Base-by-base conservation (phyloP, 1,140 invertebrate genomes). In the Piezodorus guildinii region DNA sequence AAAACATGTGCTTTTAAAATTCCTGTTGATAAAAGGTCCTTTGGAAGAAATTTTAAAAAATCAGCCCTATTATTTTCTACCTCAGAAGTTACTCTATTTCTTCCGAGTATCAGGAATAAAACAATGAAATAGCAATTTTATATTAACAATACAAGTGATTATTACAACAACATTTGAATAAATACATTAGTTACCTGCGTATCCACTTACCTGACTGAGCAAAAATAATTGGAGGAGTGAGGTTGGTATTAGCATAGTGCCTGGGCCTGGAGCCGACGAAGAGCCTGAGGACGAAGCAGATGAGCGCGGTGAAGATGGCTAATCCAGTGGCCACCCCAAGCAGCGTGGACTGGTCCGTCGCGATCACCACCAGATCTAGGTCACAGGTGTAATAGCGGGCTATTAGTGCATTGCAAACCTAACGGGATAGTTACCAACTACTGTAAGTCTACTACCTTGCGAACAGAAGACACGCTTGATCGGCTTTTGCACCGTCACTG, bases 241-340 rank as follows among this genome's bases (percentile, higher is more conserved):
- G 79, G 69, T 86, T 84, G 34, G 88, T 87, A 75, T 91, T 87
- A 46, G 85, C 87, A 69, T 87, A 87, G 71, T 87, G 85, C 62
- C 86, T 78, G 60, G 86, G 83, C 71, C 86, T 79, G 60, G 79
- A 79, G 66, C 79, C 75, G 17, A 81, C 83, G 76, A 90, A 92
- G 64, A 92, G 77, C 73, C 88, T 87, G 68, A 92, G 75, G 63
- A 91, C 88, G 78, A 91, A 88, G 76, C 89, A 91, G 68, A 91
- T 86, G 67, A 91, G 79, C 25, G 83, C 87, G 10, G 85, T 88
- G 70, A 92, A 79, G 70, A 91, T 82, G 59, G 87, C 87, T 72
- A 92, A 85, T 44, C 88, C 88, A 64, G 87, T 84, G 68, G 85
- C 81, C 39, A 91, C 85, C 64, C 86, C 87, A 71, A 91, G 77